phyloP scores from a whole-genome alignment of 2,113 vertebrate species.

The Urocynchramus pylzowi region DNA sequence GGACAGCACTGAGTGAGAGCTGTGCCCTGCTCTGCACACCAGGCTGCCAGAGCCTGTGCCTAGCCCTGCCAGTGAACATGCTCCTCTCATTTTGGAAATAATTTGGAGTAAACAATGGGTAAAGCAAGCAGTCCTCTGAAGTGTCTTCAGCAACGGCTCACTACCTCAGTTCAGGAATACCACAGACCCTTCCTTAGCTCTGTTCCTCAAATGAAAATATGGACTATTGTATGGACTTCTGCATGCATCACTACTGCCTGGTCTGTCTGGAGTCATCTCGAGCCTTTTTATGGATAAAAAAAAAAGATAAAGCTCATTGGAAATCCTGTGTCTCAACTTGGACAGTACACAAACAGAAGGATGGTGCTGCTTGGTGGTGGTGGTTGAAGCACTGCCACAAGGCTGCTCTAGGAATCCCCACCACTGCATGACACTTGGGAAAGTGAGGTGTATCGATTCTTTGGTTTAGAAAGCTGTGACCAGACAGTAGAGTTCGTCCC shows the following conservation, averaged over 20 bases:
- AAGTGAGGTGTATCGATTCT: neutral
- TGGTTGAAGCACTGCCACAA: neutral
- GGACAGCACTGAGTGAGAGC: fast-evolving
- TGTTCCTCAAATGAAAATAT: neutral
- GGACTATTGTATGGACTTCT: neutral
- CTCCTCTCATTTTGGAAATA: neutral
- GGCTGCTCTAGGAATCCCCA: neutral
- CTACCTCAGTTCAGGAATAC: neutral
- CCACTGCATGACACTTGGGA: neutral
- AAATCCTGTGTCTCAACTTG: neutral
- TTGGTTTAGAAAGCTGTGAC: neutral
- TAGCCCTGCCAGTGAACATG: fast-evolving
- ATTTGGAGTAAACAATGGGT: neutral
- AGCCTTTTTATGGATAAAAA: neutral
- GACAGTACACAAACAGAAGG: neutral
- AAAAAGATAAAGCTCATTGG: neutral
- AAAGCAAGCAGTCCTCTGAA: neutral
- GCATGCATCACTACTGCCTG: neutral
- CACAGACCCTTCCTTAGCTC: neutral
- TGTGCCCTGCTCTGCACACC: neutral
- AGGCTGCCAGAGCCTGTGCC: neutral
- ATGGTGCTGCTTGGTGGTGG: neutral
- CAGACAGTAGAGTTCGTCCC: neutral
- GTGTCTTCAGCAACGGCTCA: neutral
- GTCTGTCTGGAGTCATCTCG: neutral